Evolutionary conservation across 1,140 invertebrate genomes (phyloP), one percentile per base, ranked within the genome.

Genomic region (Procambarus clarkii): DNA sequence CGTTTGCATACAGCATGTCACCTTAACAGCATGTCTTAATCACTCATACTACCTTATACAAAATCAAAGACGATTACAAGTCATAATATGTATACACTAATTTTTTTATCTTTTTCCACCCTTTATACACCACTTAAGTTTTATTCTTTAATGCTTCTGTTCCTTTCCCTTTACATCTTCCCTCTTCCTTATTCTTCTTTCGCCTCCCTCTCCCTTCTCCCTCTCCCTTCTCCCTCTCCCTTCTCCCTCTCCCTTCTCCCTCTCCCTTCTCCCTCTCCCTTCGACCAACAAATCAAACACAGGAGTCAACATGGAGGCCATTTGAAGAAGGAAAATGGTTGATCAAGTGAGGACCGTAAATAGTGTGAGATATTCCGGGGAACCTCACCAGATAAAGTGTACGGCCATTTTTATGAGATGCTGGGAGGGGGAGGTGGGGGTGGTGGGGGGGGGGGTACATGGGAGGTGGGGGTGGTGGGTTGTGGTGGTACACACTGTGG

Each of bases 261-360:
- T 24, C 54, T 18, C 54, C 80, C 15, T 46, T 50, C 80, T 48
- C 44, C 64, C 82, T 84, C 50, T 54, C 78, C 50, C 50, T 54
- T 54, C 7, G 50, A 58, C 7, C 78, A 8, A 13, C 46, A 80
- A 54, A 80, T 54, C 78, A 54, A 80, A 80, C 78, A 24, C 44
- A 34, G 5, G 44, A 45, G 77, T 45, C 77, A 50, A 46, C 34
- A 44, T 45, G 44, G 46, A 44, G 77, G 45, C 77, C 77, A 79
- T 79, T 46, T 44, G 77, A 46, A 79, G 77, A 46, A 79, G 77
- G 77, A 46, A 79, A 79, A 79, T 79, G 44, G 77, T 44, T 79
- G 77, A 79, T 79, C 77, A 46, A 79, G 77, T 2, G 45, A 79
- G 77, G 44, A 15, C 18, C 60, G 15, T 69, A 69, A 69, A 69